A percentile compares a stretch with the other conserved stretches of the same genome.
Conservation (phyloP, 2,113 vertebrate species). For the Cyphomyrus plagiostoma region DNA sequence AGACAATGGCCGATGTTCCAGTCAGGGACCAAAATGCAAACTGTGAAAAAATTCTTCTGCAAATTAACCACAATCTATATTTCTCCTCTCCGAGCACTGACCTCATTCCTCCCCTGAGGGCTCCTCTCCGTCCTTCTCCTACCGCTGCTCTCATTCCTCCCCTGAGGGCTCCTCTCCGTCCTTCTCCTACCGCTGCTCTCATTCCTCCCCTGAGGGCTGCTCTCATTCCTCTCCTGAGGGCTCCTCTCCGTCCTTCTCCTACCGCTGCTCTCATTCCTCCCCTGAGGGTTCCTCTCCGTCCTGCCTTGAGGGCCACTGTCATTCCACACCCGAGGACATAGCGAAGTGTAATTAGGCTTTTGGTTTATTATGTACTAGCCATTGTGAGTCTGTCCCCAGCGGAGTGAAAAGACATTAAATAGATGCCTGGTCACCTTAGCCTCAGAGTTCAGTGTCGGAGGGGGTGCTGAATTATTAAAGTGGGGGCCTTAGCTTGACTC, state of each 20-base stretch:
- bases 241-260: too few relatives aligned
- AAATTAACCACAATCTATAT: neutral
- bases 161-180: too few relatives aligned
- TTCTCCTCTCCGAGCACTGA: neutral
- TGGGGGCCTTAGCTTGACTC: neutral
- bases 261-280: too few relatives aligned
- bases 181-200: too few relatives aligned
- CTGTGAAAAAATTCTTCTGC: neutral
- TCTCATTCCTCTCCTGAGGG: too few relatives aligned
- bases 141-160: too few relatives aligned
- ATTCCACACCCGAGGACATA: too few relatives aligned
- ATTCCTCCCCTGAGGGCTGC: too few relatives aligned
- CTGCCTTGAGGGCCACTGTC: too few relatives aligned
- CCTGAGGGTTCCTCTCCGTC: too few relatives aligned
- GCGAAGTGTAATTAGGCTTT: neutral
- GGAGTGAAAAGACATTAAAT: neutral
- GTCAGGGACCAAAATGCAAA: neutral
- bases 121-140: too few relatives aligned
- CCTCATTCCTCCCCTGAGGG: too few relatives aligned
- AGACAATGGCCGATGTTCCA: neutral
- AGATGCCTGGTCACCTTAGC: neutral
- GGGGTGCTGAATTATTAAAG: neutral
- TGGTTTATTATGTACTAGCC: neutral
- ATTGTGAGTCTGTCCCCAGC: neutral
- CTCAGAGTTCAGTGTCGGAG: neutral